Base-by-base conservation (phyloP, 2,797 vertebrate species). In the Eulemur mongoz region DNA sequence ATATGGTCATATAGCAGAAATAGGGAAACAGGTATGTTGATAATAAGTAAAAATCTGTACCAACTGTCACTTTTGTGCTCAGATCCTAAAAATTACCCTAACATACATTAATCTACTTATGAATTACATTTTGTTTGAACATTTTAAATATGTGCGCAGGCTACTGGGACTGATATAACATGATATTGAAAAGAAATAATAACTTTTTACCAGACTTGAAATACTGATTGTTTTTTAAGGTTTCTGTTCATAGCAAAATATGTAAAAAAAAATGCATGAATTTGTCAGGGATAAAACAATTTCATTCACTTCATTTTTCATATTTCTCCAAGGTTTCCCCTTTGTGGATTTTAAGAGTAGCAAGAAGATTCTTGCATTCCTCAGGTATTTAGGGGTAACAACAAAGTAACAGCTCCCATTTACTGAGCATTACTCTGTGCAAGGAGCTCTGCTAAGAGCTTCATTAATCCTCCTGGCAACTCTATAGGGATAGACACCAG, bases 1-100 rank as follows among this genome's bases (percentile, higher is more conserved):
- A 85, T 96, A 91, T 14, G 38, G 81, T 69, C 84, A 91, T 73
- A 94, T 0, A 93, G 91, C 43, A 96, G 81, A 97, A 95, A 91
- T 4, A 61, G 48, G 67, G 63, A 94, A 92, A 93, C 45, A 88
- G 75, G 80, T 90, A 87, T 18, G 94, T 87, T 96, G 95, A 93
- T 85, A 91, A 79, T 87, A 89, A 92, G 69, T 96, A 97, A 96
- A 93, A 94, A 89, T 91, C 73, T 91, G 0, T 30, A 92, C n/a
- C 20, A 92, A 32, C n/a, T 93, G 32, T 90, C 69, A 94, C 57
- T 90, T 78, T 52, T 82, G 9, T 65, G 23, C 54, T 92, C 52
- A 92, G 76, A 76, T 85, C 82, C 69, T 72, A 63, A 94, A 95
- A 96, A 94, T 93, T 63, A 91, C 35, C 67, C 45, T 73, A 75